These are phyloP conservation scores for Tretioscincus oriximinensis DNA, from an alignment of 2,113 vertebrate genomes.

Conservation along the genomic window DNA sequence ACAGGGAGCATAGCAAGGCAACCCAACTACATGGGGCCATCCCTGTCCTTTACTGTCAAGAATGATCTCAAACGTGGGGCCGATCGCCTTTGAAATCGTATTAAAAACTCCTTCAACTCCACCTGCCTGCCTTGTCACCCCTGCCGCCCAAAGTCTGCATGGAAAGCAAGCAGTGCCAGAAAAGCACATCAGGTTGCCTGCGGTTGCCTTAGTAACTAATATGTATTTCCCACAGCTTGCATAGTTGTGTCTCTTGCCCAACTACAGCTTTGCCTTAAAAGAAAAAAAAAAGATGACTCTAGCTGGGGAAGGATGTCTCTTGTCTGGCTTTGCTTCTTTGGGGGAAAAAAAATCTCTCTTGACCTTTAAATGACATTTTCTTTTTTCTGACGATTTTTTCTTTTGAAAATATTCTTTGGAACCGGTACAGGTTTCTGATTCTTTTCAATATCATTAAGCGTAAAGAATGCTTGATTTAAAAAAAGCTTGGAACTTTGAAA, in stretches of 20 bases:
- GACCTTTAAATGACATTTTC: conserved; percentile 69
- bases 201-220: conserved; percentile 78
- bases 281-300: conserved; percentile 45
- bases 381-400: background rate
- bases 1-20: conserved; percentile 10
- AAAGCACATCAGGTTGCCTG: conserved; percentile 55
- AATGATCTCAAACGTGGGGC: background rate
- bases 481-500: conserved; percentile 42
- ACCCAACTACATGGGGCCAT: background rate
- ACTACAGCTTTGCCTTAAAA: conserved; percentile 37
- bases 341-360: conserved; percentile 4
- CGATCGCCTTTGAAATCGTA: background rate
- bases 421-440: background rate
- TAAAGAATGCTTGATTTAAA: background rate
- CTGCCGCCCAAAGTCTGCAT: conserved; percentile 39
- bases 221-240: conserved; percentile 53
- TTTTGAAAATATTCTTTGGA: conserved; percentile 10
- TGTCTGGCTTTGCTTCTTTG: background rate
- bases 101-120: conserved; percentile 36
- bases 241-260: conserved; percentile 44
- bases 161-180: conserved; percentile 47
- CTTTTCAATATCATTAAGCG: background rate
- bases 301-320: conserved; percentile 11
- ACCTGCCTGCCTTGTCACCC: conserved; percentile 11
- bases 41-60: background rate